Percentiles rank a stretch among this genome's conserved stretches.
Evolutionary conservation across 2,113 vertebrate genomes (phyloP).

Genomic region (Theristicus caerulescens): DNA sequence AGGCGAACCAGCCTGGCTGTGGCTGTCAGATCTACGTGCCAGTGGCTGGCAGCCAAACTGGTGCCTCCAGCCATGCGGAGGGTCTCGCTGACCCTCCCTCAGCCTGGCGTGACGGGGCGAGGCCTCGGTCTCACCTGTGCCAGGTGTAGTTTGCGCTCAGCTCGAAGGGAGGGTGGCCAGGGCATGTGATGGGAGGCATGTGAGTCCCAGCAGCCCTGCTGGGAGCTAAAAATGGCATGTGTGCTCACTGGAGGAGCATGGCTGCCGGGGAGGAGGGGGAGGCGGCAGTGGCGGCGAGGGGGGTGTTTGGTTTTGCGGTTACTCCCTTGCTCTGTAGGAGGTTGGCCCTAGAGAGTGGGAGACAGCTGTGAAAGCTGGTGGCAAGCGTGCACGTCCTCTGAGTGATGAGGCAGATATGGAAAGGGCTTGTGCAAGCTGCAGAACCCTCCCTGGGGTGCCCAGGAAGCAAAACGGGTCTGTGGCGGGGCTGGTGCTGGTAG

Average conservation of each 20-base stretch:
- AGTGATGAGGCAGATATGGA: neutral
- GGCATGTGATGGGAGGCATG: constrained; percentile 59
- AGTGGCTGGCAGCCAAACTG: neutral
- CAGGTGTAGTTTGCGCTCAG: neutral
- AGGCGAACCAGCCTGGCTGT: accelerated
- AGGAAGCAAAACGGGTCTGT: neutral
- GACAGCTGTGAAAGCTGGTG: neutral
- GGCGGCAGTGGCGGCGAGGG: neutral
- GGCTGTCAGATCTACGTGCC: accelerated
- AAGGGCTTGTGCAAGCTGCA: neutral
- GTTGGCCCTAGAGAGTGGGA: neutral
- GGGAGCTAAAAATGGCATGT: constrained; percentile 63
- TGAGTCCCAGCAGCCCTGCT: constrained; percentile 33
- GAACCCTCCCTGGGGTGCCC: accelerated
- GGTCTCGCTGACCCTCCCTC: neutral
- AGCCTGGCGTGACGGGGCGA: accelerated
- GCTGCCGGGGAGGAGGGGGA: constrained; percentile 18
- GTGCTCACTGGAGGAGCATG: constrained; percentile 62
- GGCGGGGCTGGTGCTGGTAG: neutral
- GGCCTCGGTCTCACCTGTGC: neutral
- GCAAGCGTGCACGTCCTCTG: neutral
- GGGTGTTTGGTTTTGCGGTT: neutral
- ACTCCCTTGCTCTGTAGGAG: neutral
- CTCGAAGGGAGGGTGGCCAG: neutral
- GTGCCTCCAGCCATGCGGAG: neutral